A percentile compares a stretch with the other conserved stretches of the same genome.
These are phyloP conservation scores for Drosophila eohydei DNA, from an alignment of 2,888 invertebrate genomes.

Conservation along the genomic window DNA sequence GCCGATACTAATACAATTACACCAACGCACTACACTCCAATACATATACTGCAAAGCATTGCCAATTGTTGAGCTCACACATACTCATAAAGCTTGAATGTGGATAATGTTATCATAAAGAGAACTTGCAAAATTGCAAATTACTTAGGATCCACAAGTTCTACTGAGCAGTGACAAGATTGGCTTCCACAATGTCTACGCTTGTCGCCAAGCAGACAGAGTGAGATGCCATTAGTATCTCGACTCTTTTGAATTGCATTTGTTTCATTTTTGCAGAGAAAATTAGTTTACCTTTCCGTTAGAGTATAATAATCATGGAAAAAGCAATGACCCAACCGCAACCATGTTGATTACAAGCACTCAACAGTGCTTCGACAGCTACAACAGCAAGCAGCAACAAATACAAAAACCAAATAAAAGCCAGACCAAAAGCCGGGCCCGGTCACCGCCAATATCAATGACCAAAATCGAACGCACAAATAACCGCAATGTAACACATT, in stretches of 20 bases:
- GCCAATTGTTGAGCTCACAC: background rate
- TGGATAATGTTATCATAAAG: background rate
- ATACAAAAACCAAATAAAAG: slow-evolving; percentile 27
- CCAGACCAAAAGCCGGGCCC: slow-evolving; percentile 38
- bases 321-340: slow-evolving; percentile 66
- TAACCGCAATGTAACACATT: slow-evolving; percentile 80
- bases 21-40: too few species aligned
- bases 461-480: slow-evolving; percentile 76
- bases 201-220: background rate
- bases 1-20: background rate
- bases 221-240: background rate
- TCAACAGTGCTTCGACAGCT: slow-evolving; percentile 34
- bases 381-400: slow-evolving; percentile 27
- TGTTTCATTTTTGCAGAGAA: background rate
- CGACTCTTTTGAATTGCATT: background rate
- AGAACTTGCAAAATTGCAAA: background rate
- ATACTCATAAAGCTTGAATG: background rate
- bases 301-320: slow-evolving; percentile 64
- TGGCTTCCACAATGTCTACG: background rate
- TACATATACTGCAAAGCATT: background rate
- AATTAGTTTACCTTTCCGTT: background rate
- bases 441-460: slow-evolving; percentile 72
- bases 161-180: background rate
- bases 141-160: background rate
- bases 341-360: slow-evolving; percentile 76